Percentiles rank a stretch among this genome's conserved stretches.
Conservation (phyloP, 1,140 invertebrate species). For the Dysdera silvatica region DNA sequence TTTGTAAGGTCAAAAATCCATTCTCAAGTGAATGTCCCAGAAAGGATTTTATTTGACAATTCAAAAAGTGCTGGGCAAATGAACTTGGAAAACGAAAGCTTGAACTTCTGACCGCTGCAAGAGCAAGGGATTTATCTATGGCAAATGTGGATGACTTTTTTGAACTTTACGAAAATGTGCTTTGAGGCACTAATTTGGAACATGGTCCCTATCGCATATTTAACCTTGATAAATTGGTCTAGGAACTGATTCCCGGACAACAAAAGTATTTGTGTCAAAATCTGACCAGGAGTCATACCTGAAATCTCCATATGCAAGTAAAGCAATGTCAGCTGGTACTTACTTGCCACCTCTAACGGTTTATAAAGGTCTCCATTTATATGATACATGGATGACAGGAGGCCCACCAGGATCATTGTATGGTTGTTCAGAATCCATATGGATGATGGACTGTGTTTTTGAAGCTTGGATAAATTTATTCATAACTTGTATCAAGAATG, state of each 20-base stretch:
- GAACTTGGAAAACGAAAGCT: not conserved
- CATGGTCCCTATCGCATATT: not conserved
- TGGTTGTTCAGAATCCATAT: not conserved
- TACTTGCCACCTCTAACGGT: conserved; percentile 8
- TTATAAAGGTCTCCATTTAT: not conserved
- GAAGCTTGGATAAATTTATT: conserved; percentile 10
- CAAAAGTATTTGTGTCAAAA: not conserved
- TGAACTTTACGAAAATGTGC: not conserved
- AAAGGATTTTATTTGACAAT: not conserved
- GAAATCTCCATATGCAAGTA: not conserved
- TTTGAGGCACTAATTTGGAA: not conserved
- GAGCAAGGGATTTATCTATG: not conserved
- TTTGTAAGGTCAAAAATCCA: not conserved
- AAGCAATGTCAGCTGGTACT: not conserved
- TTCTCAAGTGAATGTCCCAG: not conserved
- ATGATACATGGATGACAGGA: conserved; percentile 1
- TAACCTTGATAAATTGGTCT: conserved; percentile 2
- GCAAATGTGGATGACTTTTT: not conserved
- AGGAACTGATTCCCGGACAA: not conserved
- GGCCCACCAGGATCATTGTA: conserved; percentile 1
- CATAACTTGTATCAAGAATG: not conserved
- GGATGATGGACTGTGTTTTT: conserved; percentile 12
- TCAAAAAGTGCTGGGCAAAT: not conserved
- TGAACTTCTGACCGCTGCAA: not conserved
- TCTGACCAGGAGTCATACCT: not conserved